Base-by-base conservation (phyloP, 1,140 invertebrate genomes). In the Drosophila orena region DNA sequence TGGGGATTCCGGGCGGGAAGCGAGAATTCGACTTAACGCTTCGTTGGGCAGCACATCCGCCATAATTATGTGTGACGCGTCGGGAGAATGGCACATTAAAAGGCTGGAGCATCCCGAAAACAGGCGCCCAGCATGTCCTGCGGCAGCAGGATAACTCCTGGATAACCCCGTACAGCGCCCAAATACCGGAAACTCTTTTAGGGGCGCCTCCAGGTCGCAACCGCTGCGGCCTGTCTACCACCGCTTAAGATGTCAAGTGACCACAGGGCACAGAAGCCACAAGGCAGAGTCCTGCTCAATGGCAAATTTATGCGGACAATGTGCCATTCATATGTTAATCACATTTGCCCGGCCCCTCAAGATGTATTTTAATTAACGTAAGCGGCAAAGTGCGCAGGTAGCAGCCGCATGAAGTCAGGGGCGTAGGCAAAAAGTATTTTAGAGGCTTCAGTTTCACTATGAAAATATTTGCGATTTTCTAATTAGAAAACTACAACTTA, bases 1-100 rank as follows among this genome's bases (percentile, higher is more conserved):
- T n/a, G 17, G 44, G 35, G 47, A 27, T 30, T 34, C 6, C 1
- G 30, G 44, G 44, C 27, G 2, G 42, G 65, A 79, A 80, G 70
- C 70, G 77, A 90, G 81, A 81, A 83, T 77, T 83, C 79, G 77
- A 79, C 78, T 90, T 90, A 85, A 85, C 86, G 86, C 86, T 90
- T 79, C 81, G 86, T 79, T 90, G 81, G 66, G 54, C 86, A 71
- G 44, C 86, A 90, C 86, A 90, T 90, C 86, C 86, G 86, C 81
- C 74, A 90, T 90, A 90, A 90, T 90, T 90, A 90, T 90, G 81
- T 86, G 85, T 79, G 85, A 90, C 85, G 85, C 85, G 85, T 81
- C 86, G 66, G 60, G 61, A 75, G 74, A 81, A 81, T 75, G 69
- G 73, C 77, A 66, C 73, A 89, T 81, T 81, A 86, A 86, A 73